These are phyloP conservation scores for Lymantria dispar DNA, from an alignment of 2,888 invertebrate species.

Conservation along the genomic window DNA sequence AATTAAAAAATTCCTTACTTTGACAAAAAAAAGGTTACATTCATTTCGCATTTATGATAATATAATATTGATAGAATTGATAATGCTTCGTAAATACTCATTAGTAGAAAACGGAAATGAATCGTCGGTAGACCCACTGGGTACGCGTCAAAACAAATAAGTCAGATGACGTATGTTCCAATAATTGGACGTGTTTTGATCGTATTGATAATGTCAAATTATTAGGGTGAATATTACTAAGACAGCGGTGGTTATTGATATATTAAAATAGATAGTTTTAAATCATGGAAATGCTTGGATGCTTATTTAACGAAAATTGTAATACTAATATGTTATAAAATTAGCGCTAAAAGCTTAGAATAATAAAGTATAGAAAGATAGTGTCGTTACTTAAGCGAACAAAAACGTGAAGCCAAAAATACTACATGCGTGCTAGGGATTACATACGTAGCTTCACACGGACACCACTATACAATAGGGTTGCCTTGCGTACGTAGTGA, in stretches of 20 bases:
- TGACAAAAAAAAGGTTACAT: neutral
- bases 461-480: too few relatives aligned
- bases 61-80: slow-evolving; percentile 24
- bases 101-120: slow-evolving; percentile 34
- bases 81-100: slow-evolving; percentile 33
- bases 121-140: slow-evolving; percentile 17
- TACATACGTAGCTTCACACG: too few relatives aligned
- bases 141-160: slow-evolving; percentile 70
- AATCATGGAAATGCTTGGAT: too few relatives aligned
- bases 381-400: too few relatives aligned
- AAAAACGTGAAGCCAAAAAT: too few relatives aligned
- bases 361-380: too few relatives aligned
- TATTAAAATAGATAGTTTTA: too few relatives aligned
- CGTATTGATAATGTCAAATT: slow-evolving; percentile 47
- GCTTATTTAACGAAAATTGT: too few relatives aligned
- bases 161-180: slow-evolving; percentile 66
- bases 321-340: neutral
- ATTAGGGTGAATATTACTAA: slow-evolving; percentile 20
- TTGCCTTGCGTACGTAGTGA: too few relatives aligned
- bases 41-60: slow-evolving; percentile 9
- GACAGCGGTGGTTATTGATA: too few relatives aligned
- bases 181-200: slow-evolving; percentile 69
- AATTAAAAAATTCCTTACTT: neutral
- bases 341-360: neutral
- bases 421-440: too few relatives aligned